Evolutionary conservation across 1,140 invertebrate species (phyloP).

Genomic region (Drosophila aff.): DNA sequence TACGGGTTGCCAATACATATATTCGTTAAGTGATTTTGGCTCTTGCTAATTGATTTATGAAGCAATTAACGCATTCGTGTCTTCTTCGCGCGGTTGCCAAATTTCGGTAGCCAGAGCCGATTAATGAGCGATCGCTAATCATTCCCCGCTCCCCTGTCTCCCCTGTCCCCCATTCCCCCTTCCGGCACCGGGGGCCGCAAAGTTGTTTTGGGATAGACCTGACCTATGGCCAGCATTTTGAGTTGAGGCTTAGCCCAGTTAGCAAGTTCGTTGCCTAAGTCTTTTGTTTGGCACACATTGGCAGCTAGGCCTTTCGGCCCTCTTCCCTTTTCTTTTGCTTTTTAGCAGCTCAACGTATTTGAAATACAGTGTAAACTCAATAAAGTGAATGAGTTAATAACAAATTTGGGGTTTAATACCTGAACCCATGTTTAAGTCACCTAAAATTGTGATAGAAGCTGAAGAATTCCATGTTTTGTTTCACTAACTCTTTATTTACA

Average conservation of each 20-base stretch:
- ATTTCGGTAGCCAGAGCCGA: conserved; percentile 50
- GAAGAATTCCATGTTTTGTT: neutral
- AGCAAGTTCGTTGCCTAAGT: conserved; percentile 78
- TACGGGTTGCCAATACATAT: neutral
- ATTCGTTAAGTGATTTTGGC: conserved; percentile 11
- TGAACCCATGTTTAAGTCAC: too few species aligned
- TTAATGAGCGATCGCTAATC: conserved; percentile 67
- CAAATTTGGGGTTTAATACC: too few species aligned
- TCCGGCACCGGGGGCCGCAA: neutral
- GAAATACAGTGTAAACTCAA: neutral
- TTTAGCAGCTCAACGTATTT: neutral
- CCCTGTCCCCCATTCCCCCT: too few species aligned
- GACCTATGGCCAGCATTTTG: conserved; percentile 48
- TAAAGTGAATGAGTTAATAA: neutral
- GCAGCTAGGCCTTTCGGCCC: conserved; percentile 4
- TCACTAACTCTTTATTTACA: neutral
- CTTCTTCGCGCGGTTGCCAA: conserved; percentile 45
- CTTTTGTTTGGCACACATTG: conserved; percentile 61
- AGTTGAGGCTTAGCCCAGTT: conserved; percentile 48
- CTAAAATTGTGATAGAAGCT: neutral
- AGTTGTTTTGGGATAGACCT: conserved; percentile 25
- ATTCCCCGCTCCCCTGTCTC: neutral
- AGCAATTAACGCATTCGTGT: conserved; percentile 32
- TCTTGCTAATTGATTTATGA: conserved; percentile 37
- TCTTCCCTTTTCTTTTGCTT: conserved; percentile 3